Evolutionary conservation across 2,797 vertebrate genomes (phyloP).

Genomic region (Ceryle rudis): DNA sequence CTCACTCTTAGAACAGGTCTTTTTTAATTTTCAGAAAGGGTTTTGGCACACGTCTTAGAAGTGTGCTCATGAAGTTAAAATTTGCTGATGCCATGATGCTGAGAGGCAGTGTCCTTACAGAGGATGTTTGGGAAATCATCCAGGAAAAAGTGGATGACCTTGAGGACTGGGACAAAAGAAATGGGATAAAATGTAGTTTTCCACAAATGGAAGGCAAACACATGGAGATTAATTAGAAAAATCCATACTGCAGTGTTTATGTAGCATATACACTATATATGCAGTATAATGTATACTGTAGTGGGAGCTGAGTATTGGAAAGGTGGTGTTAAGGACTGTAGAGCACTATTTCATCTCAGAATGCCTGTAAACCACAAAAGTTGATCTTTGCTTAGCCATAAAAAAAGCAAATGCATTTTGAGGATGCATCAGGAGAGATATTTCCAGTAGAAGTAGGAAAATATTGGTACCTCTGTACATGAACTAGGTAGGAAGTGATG

Average conservation of each 20-base stretch:
- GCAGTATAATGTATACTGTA: neutral
- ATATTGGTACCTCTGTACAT: neutral
- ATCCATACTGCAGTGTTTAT: neutral
- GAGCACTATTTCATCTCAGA: neutral
- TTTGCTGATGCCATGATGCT: constrained; percentile 45
- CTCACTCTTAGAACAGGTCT: neutral
- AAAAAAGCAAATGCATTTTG: neutral
- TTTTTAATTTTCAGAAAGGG: constrained; percentile 52
- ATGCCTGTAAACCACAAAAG: neutral
- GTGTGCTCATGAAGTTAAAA: constrained; percentile 35
- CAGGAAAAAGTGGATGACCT: constrained; percentile 60
- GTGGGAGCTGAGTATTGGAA: neutral
- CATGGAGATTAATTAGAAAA: neutral
- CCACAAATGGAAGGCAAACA: neutral
- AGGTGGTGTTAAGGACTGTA: neutral
- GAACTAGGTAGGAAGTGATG: neutral
- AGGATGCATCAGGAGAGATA: neutral
- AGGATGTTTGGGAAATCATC: constrained; percentile 44
- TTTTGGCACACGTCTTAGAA: constrained; percentile 29
- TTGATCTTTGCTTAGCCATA: neutral
- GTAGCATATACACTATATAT: neutral
- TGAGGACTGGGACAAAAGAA: constrained; percentile 29
- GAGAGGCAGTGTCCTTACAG: constrained; percentile 58
- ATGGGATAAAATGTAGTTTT: constrained; percentile 16
- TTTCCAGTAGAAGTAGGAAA: neutral